A percentile compares a stretch with the other conserved stretches of the same genome.
Conservation (phyloP, 2,797 vertebrate genomes). For the Chanos chanos region DNA sequence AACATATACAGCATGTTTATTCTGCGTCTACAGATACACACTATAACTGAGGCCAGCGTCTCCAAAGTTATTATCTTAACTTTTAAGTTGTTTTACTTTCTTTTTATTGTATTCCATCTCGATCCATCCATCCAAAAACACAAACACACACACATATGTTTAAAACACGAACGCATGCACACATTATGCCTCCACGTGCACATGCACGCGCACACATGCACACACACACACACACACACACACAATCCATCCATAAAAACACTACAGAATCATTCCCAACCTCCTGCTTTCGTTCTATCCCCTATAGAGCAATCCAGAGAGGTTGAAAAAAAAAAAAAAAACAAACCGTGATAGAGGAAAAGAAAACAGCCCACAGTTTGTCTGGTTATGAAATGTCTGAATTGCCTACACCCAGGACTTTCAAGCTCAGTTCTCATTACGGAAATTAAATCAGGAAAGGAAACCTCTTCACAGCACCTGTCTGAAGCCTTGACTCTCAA, state of each 20-base stretch:
- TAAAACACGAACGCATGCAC: neutral
- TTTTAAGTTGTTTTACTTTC: neutral
- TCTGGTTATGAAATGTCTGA: too few species aligned
- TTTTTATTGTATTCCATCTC: too few species aligned
- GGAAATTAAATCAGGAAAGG: too few species aligned
- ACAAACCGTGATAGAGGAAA: too few species aligned
- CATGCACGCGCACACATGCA: slow-evolving; percentile 15
- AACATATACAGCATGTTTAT: slow-evolving; percentile 38
- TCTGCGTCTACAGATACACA: slow-evolving; percentile 40
- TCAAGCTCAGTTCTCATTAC: too few species aligned
- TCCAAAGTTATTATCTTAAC: neutral
- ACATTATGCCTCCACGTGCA: slow-evolving; percentile 1
- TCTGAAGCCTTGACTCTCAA: too few species aligned
- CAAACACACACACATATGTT: neutral
- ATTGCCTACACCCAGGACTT: too few species aligned
- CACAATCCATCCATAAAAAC: slow-evolving; percentile 2
- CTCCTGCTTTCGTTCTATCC: too few species aligned
- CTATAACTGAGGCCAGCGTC: neutral
- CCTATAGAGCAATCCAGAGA: too few species aligned
- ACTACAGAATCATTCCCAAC: neutral
- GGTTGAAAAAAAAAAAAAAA: too few species aligned
- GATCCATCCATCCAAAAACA: slow-evolving; percentile 2
- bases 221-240: slow-evolving; percentile 17
- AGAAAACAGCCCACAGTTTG: too few species aligned
- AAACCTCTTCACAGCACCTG: too few species aligned